Base-by-base conservation (phyloP, 2,888 invertebrate species). In the Microchrysa polita region DNA sequence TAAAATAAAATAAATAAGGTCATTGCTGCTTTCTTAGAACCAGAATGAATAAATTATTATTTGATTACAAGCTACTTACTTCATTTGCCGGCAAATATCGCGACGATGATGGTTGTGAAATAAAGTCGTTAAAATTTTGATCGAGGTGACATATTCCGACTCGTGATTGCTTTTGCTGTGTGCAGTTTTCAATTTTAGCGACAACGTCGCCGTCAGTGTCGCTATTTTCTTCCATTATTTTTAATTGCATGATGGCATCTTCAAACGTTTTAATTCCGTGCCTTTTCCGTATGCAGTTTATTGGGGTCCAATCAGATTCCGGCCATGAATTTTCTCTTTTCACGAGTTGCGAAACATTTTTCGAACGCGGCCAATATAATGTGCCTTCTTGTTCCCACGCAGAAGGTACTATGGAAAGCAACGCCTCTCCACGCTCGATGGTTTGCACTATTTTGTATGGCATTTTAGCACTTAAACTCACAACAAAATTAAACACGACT, bases 371-470 rank as follows among this genome's bases (percentile, higher is more conserved):
- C 52, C 52, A 52, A 52, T 52, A 52, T 12, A 52, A 52, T 4
- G 10, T 16, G 16, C 52, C 52, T 2, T 52, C 52, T 52, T 52
- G 52, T 12, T 52, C 52, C 52, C 52, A 52, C 2, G 14, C 14
- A 16, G n/a, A 16, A 2, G 52, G 52, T 4, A 52, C 52, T 14
- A 9, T 9, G 10, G n/a, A 52, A 4, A 14, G 52, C 4, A 14
- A 9, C 14, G 16, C 16, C 52, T 52, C 52, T 16, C 16, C 52
- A 16, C 16, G 14, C 10, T 52, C 52, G 16, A 52, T 52, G 2
- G 52, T 52, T 52, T 52, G 52, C n/a, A 52, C 52, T 5, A 52
- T 52, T 52, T 52, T 52, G 10, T 5, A 52, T 52, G 52, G 52
- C 52, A 52, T 52, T 52, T 34, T 34, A 34, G 7, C 7, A 34